Percentiles rank a stretch among this genome's conserved stretches.
Conservation (phyloP, 2,113 vertebrate species). For the Hydropotes inermis region DNA sequence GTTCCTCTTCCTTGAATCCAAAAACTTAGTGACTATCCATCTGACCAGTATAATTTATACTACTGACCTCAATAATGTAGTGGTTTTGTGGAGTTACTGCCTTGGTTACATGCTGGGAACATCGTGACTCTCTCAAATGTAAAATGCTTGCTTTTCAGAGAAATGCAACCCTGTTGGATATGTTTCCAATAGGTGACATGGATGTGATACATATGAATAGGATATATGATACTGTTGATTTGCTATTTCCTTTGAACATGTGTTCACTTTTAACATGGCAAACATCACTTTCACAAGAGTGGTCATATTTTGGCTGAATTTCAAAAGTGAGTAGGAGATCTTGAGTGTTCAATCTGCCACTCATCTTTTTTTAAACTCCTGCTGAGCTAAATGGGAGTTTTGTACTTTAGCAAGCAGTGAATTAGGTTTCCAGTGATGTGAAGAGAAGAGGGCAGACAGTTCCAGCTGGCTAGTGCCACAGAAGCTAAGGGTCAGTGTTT, state of each 20-base stretch:
- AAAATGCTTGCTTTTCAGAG: background rate
- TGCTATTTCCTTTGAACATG: background rate
- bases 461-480: constrained; percentile 55
- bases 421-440: constrained; percentile 57
- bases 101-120: background rate
- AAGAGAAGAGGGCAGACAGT: constrained; percentile 41
- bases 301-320: background rate
- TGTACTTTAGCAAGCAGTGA: constrained; percentile 39
- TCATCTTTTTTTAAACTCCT: constrained; percentile 38
- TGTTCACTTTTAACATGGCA: background rate
- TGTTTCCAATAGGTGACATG: background rate
- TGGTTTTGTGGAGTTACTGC: background rate
- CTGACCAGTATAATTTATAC: background rate
- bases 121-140: background rate
- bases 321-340: constrained; percentile 1
- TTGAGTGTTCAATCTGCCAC: background rate
- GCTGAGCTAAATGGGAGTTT: constrained; percentile 52
- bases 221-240: background rate
- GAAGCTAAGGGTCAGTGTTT: constrained; percentile 39
- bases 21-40: background rate
- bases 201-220: background rate
- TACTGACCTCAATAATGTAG: background rate
- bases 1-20: background rate
- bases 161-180: background rate
- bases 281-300: background rate